Conservation (phyloP, 92 coral and sea anemone species). For the Micromussa lordhowensis region DNA sequence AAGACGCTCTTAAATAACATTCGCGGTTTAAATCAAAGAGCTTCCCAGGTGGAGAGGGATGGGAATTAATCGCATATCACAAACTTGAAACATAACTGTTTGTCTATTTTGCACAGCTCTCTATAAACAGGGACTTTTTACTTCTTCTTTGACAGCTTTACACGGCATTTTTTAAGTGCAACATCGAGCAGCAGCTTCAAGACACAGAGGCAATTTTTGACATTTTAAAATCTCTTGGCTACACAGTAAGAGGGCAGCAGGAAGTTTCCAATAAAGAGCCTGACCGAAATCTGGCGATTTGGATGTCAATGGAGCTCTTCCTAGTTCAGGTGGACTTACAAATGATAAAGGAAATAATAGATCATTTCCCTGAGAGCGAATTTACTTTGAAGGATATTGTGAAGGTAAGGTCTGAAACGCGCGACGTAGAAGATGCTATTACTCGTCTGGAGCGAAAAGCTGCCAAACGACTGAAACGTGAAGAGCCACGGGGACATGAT, state of each 20-base stretch:
- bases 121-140: not conserved
- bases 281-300: not conserved
- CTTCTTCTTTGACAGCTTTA: constrained; percentile 60
- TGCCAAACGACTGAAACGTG: constrained; percentile 49
- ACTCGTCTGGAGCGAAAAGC: not conserved
- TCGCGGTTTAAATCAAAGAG: too few relatives aligned
- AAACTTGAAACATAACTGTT: not conserved
- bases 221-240: constrained; percentile 67
- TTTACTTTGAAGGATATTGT: constrained; percentile 45
- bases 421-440: constrained; percentile 37
- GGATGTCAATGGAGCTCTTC: constrained; percentile 61
- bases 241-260: constrained; percentile 25
- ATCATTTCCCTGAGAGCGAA: constrained; percentile 12
- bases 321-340: constrained; percentile 64
- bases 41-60: too few relatives aligned
- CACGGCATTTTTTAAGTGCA: constrained; percentile 69
- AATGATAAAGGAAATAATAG: constrained; percentile 52
- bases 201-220: not conserved
- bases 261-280: constrained; percentile 42
- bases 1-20: not conserved
- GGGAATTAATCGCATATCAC: too few relatives aligned
- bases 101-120: not conserved
- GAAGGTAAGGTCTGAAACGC: constrained; percentile 36
- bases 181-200: constrained; percentile 46
- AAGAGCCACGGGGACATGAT: not conserved